Evolutionary conservation across 2,888 invertebrate species (phyloP), one percentile per base, ranked within the genome.

Genomic region (Tyria jacobaeae): DNA sequence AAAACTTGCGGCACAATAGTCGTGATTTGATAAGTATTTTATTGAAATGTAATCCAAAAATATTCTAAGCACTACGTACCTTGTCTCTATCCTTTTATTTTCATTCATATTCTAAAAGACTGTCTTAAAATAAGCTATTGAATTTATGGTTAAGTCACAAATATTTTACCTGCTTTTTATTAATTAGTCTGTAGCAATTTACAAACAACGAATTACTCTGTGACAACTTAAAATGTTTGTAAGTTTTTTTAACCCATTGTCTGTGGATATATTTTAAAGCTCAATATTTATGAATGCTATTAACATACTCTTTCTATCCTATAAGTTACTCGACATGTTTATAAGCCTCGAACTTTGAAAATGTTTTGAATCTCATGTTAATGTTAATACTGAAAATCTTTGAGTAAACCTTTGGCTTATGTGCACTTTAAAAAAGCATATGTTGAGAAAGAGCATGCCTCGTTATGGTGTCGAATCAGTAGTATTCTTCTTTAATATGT

Each of bases 141-240:
- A 90, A 89, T 88, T 88, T 89, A 90, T 89, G 85, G 75, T 87
- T 92, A 91, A 91, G 93, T 93, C 92, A 93, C 93, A 94, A 94
- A 94, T 88, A 85, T 88, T 87, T 86, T 88, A 87, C 82, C 84
- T 76, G 82, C 82, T 89, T 87, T 82, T 82, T 81, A 84, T 70
- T 74, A 83, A 87, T 89, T 88, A 90, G 87, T 88, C 87, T 74
- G 66, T 85, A 86, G 85, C 82, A 83, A 73, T 83, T 83, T 85
- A 86, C 83, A 88, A 80, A 91, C 92, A 93, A 93, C 92, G 92
- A 93, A 92, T 87, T 81, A 85, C 79, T 87, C 89, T 91, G 89
- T 91, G 88, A 90, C 86, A 82, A 79, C 71, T 77, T 79, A 56
- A 66, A 77, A 76, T 78, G 75, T 79, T 85, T 80, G 76, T 78